Evolutionary conservation across 1,140 invertebrate species (phyloP).

Genomic region (Rhynchophorus ferrugineus): DNA sequence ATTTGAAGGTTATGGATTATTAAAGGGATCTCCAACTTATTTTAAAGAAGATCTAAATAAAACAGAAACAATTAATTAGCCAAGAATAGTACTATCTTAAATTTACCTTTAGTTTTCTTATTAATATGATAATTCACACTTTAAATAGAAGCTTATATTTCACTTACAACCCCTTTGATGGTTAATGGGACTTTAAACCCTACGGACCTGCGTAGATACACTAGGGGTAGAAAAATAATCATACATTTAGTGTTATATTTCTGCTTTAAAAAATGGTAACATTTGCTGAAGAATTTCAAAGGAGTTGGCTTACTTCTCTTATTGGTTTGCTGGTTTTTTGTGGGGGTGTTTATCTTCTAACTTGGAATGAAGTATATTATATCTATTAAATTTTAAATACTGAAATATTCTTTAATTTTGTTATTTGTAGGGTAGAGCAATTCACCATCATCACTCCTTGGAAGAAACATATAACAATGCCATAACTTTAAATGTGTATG

Average conservation of each 20-base stretch:
- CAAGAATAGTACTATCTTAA: no score
- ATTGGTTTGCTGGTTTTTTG: constrained; percentile 52
- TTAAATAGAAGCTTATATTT: no score
- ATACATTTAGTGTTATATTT: neutral
- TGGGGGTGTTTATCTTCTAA: constrained; percentile 52
- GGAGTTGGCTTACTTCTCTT: constrained; percentile 54
- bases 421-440: constrained; percentile 53
- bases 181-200: no score
- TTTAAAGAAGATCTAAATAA: no score
- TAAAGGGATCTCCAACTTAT: no score
- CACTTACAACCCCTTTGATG: no score
- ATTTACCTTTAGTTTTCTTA: no score
- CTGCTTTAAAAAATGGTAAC: constrained; percentile 15
- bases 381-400: constrained; percentile 2
- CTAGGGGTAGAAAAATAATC: neutral
- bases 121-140: no score
- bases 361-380: constrained; percentile 64
- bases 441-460: constrained; percentile 59
- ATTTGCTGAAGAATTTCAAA: constrained; percentile 51
- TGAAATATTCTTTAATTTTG: constrained; percentile 1
- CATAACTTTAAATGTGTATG: constrained; percentile 48
- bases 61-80: no score
- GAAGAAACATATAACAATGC: constrained; percentile 61
- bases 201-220: neutral
- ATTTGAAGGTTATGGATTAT: no score